Conservation (phyloP, 2,888 invertebrate genomes). For the Julus scandinavius region DNA sequence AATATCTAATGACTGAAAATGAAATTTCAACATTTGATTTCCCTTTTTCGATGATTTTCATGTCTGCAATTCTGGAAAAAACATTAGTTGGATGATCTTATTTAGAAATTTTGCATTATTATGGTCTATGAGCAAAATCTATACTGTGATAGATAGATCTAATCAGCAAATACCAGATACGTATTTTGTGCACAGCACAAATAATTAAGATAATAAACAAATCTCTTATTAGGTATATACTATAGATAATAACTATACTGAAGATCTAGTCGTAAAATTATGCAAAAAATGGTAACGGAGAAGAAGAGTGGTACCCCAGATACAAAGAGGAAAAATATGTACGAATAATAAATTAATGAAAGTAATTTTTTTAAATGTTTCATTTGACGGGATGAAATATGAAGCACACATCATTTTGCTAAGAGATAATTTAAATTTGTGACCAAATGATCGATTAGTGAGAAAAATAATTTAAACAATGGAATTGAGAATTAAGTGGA, state of each 20-base stretch:
- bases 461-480: not conserved
- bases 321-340: not conserved
- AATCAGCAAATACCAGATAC: not conserved
- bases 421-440: slow-evolving; percentile 24
- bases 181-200: slow-evolving; percentile 34
- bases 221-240: not conserved
- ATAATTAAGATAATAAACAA: not conserved
- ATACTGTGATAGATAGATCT: not conserved
- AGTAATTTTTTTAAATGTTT: not conserved
- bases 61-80: too few species aligned
- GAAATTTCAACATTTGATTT: too few species aligned
- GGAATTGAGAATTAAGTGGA: not conserved
- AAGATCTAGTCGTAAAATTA: not conserved
- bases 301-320: not conserved
- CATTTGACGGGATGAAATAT: not conserved
- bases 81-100: not conserved
- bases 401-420: not conserved
- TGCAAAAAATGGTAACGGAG: slow-evolving; percentile 7
- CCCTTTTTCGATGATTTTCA: too few species aligned
- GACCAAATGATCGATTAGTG: not conserved
- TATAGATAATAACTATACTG: not conserved
- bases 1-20: too few species aligned
- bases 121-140: not conserved
- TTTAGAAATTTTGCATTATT: not conserved
- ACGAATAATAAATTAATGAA: slow-evolving; percentile 28